Evolutionary conservation across 2,888 invertebrate genomes (phyloP).

Genomic region (Vandiemenella viatica): DNA sequence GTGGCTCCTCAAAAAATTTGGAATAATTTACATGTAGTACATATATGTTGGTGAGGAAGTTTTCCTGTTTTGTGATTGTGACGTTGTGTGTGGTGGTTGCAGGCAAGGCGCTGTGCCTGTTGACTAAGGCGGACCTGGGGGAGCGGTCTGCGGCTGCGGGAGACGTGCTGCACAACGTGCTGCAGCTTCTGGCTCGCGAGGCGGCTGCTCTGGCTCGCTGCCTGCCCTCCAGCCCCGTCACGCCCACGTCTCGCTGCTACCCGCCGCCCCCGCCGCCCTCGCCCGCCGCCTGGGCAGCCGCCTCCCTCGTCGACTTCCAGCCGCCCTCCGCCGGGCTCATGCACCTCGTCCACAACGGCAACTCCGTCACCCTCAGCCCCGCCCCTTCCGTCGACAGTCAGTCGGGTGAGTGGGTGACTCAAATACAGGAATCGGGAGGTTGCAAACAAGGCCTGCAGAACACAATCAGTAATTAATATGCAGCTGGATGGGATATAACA

Average conservation of each 20-base stretch:
- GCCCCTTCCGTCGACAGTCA: constrained; percentile 80
- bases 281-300: constrained; percentile 45
- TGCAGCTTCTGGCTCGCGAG: constrained; percentile 73
- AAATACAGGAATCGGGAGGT: too few species aligned
- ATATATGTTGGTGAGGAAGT: too few species aligned
- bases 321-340: constrained; percentile 48
- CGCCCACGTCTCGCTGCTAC: constrained; percentile 51
- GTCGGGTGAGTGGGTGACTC: constrained; percentile 38
- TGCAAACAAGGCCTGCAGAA: too few species aligned
- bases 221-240: constrained; percentile 65
- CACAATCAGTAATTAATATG: too few species aligned
- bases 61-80: too few species aligned
- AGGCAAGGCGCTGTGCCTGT: constrained; percentile 81
- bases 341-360: constrained; percentile 56
- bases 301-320: constrained; percentile 38
- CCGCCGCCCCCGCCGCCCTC: constrained; percentile 45
- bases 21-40: too few species aligned
- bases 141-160: constrained; percentile 87
- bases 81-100: constrained; percentile 22
- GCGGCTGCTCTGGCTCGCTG: constrained; percentile 63
- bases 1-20: too few species aligned
- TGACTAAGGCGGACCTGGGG: constrained; percentile 78
- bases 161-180: constrained; percentile 83
- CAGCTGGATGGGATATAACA: too few species aligned
- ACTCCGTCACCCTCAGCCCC: constrained; percentile 80